Conservation (phyloP, 2,113 vertebrate species). For the Otocyon megalotis region DNA sequence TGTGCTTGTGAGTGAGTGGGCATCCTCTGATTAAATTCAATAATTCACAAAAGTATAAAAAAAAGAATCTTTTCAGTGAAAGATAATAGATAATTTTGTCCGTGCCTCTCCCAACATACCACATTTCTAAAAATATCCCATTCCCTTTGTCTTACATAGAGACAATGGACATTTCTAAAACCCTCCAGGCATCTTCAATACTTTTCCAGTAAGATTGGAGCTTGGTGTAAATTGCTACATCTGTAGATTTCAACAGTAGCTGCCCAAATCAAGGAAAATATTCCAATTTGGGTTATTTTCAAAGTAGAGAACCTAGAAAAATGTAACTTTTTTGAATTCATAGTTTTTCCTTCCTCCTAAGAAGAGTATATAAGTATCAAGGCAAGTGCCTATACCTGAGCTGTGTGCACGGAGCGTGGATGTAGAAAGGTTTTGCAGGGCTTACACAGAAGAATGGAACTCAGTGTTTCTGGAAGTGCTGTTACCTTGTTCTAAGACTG, state of each 20-base stretch:
- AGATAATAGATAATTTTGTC: too few species aligned
- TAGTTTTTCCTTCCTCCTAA: not conserved
- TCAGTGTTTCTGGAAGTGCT: accelerated
- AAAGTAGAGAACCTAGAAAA: not conserved
- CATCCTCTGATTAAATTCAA: not conserved
- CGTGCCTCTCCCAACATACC: accelerated
- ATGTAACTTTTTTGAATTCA: not conserved
- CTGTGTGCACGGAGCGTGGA: accelerated
- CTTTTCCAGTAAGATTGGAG: not conserved
- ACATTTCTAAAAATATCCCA: not conserved
- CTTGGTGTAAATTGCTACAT: accelerated
- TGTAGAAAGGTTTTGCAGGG: accelerated
- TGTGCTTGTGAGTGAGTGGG: too few species aligned
- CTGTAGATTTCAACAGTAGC: not conserved
- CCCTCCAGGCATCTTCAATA: too few species aligned
- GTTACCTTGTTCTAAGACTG: constrained; percentile 94
- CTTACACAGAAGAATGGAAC: accelerated
- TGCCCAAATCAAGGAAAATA: not conserved
- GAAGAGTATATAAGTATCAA: not conserved
- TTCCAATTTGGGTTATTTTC: not conserved
- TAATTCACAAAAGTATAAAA: not conserved
- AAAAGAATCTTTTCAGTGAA: not conserved
- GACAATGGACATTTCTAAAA: not conserved
- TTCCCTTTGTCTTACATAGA: not conserved
- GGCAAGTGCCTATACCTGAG: accelerated